phyloP scores from a whole-genome alignment of 1,140 invertebrate genomes.

The Eriosoma lanigerum region DNA sequence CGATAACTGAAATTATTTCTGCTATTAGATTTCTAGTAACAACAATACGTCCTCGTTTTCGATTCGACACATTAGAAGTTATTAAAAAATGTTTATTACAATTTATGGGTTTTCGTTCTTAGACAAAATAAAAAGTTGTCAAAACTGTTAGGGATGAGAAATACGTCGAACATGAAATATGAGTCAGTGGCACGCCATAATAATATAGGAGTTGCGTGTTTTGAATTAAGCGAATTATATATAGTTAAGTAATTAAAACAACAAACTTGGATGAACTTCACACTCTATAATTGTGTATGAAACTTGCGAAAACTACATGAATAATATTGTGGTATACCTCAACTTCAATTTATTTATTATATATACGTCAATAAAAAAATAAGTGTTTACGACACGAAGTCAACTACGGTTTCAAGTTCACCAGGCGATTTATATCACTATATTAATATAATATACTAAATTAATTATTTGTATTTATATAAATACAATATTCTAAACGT shows the following conservation, averaged over 20 bases:
- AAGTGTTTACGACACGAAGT: background rate
- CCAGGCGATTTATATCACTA: no score
- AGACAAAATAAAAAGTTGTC: background rate
- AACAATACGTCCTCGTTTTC: background rate
- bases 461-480: no score
- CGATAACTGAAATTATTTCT: constrained; percentile 19
- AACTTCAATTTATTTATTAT: background rate
- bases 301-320: background rate
- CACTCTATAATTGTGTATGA: background rate
- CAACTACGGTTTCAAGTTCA: background rate
- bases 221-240: background rate
- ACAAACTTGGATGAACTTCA: background rate
- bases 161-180: constrained; percentile 1
- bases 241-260: constrained; percentile 26
- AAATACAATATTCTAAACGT: no score
- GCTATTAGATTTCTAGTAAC: background rate
- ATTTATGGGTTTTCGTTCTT: background rate
- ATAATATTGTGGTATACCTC: constrained; percentile 10
- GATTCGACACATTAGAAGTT: background rate
- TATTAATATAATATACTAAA: no score
- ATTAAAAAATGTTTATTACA: background rate
- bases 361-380: background rate
- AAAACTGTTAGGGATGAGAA: background rate
- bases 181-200: background rate
- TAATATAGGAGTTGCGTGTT: constrained; percentile 28